Evolutionary conservation across 2,797 vertebrate genomes (phyloP), one percentile per base, ranked within the genome.

Genomic region (Pangasius krempfi): DNA sequence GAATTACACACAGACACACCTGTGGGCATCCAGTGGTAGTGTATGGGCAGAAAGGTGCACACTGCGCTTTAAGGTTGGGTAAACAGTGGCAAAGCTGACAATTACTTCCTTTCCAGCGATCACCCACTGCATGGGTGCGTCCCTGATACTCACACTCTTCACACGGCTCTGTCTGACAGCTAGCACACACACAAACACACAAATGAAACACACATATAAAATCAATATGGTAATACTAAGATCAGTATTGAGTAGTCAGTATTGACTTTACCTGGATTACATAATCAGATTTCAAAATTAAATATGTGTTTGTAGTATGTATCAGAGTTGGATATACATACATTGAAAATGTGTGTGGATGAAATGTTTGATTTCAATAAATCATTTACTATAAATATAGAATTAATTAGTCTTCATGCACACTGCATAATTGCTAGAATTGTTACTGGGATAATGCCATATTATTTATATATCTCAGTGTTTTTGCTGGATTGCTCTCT

Each of bases 61-160:
- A 99, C 30, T 91, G 95, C 37, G 96, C 94, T 0, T 86, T 94
- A 1, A 95, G 93, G 37, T 95, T 94, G 6, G 95, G 91, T 86
- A 96, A 93, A 92, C 98, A 99, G 89, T 96, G 95, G 91, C 98
- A 99, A 50, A 98, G 92, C 9, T 88, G 93, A 89, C 98, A 99
- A 8, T 92, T 94, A 0, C 93, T 95, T 2, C 92, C 92, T 5
- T 90, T 95, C 98, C 98, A 98, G 88, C 96, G 96, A 73, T 98
- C 97, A 0, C 96, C 97, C 0, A 96, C 92, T 0, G 84, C 86
- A 2, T 93, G 94, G 13, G 92, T 78, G 8, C 62, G 95, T 90
- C 96, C 96, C 3, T 93, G 94, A 90, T 96, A 92, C 81, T 95
- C 94, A 85, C 98, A 98, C 30, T 96, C 95, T 40, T 92, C 93